Percentiles rank a stretch among this genome's conserved stretches.
phyloP scores from a whole-genome alignment of 2,888 invertebrate genomes.

The Gastracanthus pulcherrimus region DNA sequence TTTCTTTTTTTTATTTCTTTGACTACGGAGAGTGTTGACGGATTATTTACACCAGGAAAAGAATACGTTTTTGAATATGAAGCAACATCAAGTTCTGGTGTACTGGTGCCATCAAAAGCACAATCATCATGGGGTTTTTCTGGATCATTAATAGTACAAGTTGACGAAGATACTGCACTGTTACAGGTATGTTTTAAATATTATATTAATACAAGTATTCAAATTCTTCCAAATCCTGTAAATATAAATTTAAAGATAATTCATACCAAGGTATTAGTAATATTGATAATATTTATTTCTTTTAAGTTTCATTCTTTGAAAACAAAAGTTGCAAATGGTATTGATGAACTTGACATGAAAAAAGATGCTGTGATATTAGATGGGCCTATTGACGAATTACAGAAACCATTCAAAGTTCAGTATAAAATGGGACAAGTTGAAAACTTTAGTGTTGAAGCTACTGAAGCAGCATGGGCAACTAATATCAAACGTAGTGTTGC shows the following conservation, averaged over 20 bases:
- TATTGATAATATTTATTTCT: conserved; percentile 1
- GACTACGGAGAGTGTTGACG: conserved; percentile 37
- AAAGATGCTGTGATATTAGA: conserved; percentile 57
- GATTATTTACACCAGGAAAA: conserved; percentile 70
- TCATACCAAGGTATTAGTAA: no score
- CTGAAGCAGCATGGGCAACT: conserved; percentile 82
- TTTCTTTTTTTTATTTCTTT: conserved; percentile 31
- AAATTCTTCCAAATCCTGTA: no score
- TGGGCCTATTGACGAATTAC: conserved; percentile 63
- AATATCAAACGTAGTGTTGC: conserved; percentile 85
- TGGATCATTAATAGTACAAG: conserved; percentile 69
- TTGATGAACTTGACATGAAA: conserved; percentile 57
- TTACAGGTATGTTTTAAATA: conserved; percentile 66
- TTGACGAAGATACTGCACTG: conserved; percentile 63
- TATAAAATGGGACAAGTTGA: conserved; percentile 69
- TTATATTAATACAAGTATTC: background rate
- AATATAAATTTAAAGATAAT: no score
- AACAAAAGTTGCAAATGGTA: conserved; percentile 70
- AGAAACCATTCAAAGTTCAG: conserved; percentile 70
- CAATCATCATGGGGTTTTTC: conserved; percentile 72
- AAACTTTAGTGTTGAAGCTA: conserved; percentile 70
- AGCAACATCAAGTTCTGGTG: conserved; percentile 71
- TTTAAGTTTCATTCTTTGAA: conserved; percentile 69
- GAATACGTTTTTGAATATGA: conserved; percentile 71
- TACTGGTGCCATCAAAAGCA: conserved; percentile 70